These are phyloP conservation scores for Oreohelix idahoensis DNA, from an alignment of 1,140 invertebrate species.

Conservation along the genomic window DNA sequence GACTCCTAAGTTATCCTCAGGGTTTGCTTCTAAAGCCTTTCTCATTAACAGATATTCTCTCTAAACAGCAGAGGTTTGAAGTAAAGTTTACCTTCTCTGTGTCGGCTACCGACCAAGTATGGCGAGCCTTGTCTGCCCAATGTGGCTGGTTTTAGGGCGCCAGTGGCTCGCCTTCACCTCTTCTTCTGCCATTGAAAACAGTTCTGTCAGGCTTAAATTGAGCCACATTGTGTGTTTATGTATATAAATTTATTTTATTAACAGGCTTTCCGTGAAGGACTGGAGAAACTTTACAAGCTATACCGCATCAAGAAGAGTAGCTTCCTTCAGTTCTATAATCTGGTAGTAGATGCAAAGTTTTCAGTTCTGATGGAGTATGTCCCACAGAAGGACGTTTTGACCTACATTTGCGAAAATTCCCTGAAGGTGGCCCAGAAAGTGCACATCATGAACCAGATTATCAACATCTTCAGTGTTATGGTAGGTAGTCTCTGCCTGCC, in stretches of 20 bases:
- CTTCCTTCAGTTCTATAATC: conserved; percentile 8
- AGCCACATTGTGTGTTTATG: no score
- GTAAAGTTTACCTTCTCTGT: no score
- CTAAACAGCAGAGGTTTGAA: no score
- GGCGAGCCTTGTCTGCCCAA: neutral
- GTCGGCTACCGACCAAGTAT: no score
- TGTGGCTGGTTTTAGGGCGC: neutral
- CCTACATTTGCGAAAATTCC: neutral
- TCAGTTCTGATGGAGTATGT: conserved; percentile 10
- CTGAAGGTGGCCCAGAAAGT: conserved; percentile 15
- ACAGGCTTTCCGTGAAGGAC: conserved; percentile 10
- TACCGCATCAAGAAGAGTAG: neutral
- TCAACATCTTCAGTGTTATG: neutral
- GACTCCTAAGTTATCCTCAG: no score
- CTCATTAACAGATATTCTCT: no score
- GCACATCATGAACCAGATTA: conserved; percentile 21
- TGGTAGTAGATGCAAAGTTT: neutral
- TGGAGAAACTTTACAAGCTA: neutral
- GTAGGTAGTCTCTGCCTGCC: no score
- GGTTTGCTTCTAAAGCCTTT: no score
- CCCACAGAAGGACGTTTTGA: neutral
- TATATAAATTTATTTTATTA: neutral
- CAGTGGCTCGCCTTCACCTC: no score
- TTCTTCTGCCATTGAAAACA: no score
- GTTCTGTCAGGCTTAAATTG: no score